Evolutionary conservation across 2,113 vertebrate genomes (phyloP), one percentile per base, ranked within the genome.

Genomic region (Boulengeromyrus knoepffleri): DNA sequence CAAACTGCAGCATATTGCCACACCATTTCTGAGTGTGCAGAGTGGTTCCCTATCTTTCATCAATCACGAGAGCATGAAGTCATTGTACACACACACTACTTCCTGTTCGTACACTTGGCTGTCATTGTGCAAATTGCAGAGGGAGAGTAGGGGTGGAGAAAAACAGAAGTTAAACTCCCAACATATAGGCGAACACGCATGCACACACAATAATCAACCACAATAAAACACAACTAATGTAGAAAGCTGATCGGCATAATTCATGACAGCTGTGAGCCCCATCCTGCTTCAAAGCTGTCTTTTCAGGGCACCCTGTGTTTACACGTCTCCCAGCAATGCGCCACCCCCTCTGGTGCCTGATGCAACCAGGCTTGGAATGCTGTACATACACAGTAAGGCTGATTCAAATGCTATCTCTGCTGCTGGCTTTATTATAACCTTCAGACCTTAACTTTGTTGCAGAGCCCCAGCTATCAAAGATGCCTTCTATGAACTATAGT

Each of bases 301-400:
- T 19, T 84, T 36, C 15, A 19, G 31, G 36, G 6, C 50, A 6
- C 49, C 58, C 50, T 52, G 36, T 89, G 88, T 89, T 89, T 89
- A 89, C 46, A 77, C 24, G 66, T 89, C 74, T 83, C 74, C 74
- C 83, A 84, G 74, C 88, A 84, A 89, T 77, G 88, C 50, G 36
- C 50, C 49, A n/a, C 47, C 49, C 27, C 88, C n/a, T 47, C 46
- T 31, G 36, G 74, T 74, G 74, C 83, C 88, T 89, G 88, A 89
- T 89, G 88, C 88, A 89, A 89, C 31, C 36, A 1, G 10, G 36
- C 70, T 83, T 80, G 50, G 88, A 89, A 84, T 89, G 74, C 49
- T 89, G 88, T 89, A 89, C 88, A 89, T 89, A n/a, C 66, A 89
- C 58, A 27, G 42, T 80, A 17, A 62, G 17, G 87, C 53, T 45